Evolutionary conservation across 2,888 invertebrate genomes (phyloP), one percentile per base, ranked within the genome.

Genomic region (Adelphocoris suturalis): DNA sequence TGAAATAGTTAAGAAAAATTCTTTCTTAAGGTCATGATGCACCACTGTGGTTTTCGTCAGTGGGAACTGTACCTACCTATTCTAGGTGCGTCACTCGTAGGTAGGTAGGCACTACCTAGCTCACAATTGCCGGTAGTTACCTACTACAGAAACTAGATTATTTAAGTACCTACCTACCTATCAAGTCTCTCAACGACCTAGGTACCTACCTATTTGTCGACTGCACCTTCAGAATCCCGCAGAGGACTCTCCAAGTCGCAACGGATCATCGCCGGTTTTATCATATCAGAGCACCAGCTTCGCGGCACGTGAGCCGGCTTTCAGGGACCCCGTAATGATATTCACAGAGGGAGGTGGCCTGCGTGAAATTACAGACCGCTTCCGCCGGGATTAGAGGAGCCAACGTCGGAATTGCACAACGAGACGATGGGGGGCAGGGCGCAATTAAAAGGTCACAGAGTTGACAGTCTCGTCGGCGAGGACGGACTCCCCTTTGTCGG

Each of bases 331-430:
- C 19, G n/a, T 61, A 61, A 61, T 61, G 61, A 61, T 61, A 61
- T 61, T 61, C 61, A 61, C 61, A 61, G 61, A 61, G 61, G 61
- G 61, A 61, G 61, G 61, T 61, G 61, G 61, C 61, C 61, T 61
- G n/a, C 61, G 61, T 61, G 61, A 61, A 61, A 61, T 61, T 61
- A 61, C 19, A 61, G 61, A 61, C 61, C 61, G 61, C 61, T 61
- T 61, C 61, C 61, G 61, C 61, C 61, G 61, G 14, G 61, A 61
- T 61, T 61, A 61, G 61, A 61, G 61, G 61, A 61, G 61, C 61
- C n/a, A 16, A 61, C 61, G 61, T 61, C 61, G 61, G 61, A 61
- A 61, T 61, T 61, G n/a, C 61, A 19, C 61, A 52, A 52, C 52
- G 52, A 52, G 52, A 1, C 52, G 52, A 52, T 52, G 52, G 16